Conservation (phyloP, 2,113 vertebrate species). For the Ctenomys sociabilis region DNA sequence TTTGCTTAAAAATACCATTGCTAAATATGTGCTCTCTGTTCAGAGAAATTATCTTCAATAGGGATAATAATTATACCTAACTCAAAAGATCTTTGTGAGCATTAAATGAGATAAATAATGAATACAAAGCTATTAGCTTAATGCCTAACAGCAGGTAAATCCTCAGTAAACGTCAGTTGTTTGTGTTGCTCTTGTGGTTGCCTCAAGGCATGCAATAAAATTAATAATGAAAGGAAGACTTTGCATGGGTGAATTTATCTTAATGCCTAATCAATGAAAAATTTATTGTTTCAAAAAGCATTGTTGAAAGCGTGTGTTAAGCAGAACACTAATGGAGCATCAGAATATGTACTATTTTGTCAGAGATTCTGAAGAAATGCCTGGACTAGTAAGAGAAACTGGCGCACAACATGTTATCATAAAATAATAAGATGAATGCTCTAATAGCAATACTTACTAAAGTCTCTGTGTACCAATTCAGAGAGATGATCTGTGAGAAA, state of each 20-base stretch:
- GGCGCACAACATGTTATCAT: neutral
- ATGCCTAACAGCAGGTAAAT: neutral
- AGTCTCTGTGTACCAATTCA: neutral
- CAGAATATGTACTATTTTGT: neutral
- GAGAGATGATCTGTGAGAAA: neutral
- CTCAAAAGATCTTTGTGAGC: conserved; percentile 36
- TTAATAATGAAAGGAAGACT: conserved; percentile 42
- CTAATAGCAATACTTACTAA: neutral
- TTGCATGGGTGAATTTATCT: conserved; percentile 56
- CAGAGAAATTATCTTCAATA: conserved; percentile 24
- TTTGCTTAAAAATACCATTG: neutral
- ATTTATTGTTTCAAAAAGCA: conserved; percentile 31
- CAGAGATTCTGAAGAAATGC: neutral
- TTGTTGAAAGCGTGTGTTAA: neutral
- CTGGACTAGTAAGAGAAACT: neutral
- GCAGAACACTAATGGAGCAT: neutral
- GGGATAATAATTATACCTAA: neutral
- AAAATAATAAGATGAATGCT: neutral
- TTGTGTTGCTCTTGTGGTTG: conserved; percentile 48
- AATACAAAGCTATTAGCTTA: conserved; percentile 54
- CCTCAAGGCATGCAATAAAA: conserved; percentile 52
- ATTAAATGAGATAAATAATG: conserved; percentile 71
- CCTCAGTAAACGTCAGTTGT: conserved; percentile 28
- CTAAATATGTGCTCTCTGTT: conserved; percentile 44
- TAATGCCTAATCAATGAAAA: conserved; percentile 65